These are phyloP conservation scores for Berghia stephanieae DNA, from an alignment of 1,140 invertebrate genomes.

Conservation along the genomic window DNA sequence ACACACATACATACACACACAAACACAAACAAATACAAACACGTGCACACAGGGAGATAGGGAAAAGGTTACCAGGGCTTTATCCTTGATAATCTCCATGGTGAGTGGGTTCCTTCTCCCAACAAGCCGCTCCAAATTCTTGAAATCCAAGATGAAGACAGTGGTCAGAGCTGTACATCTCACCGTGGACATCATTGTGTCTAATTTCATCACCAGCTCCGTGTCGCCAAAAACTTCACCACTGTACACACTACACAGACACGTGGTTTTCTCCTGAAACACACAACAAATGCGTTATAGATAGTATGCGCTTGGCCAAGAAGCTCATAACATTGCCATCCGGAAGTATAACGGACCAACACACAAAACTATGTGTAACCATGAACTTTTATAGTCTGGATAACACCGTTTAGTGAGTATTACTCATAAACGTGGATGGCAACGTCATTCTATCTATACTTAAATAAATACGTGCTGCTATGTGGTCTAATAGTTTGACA, in stretches of 20 bases:
- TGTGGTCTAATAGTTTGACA: too few species aligned
- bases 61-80: slow-evolving; percentile 24
- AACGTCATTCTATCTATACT: too few species aligned
- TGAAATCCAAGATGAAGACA: slow-evolving; percentile 58
- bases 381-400: too few species aligned
- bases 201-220: slow-evolving; percentile 53
- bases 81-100: slow-evolving; percentile 50
- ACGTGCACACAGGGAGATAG: background rate
- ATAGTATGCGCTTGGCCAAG: too few species aligned
- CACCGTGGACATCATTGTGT: slow-evolving; percentile 58
- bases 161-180: slow-evolving; percentile 56
- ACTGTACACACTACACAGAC: slow-evolving; percentile 50
- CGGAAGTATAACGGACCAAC: too few species aligned
- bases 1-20: slow-evolving; percentile 11
- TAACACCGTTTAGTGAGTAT: too few species aligned
- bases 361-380: too few species aligned
- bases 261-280: slow-evolving; percentile 42
- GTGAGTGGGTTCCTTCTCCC: slow-evolving; percentile 53
- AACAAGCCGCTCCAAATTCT: slow-evolving; percentile 63
- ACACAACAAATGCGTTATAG: too few species aligned
- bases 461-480: too few species aligned
- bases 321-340: too few species aligned
- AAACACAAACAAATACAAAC: slow-evolving; percentile 14
- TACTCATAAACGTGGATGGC: too few species aligned
- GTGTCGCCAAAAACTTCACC: slow-evolving; percentile 60